Percentiles rank a stretch among this genome's conserved stretches.
These are phyloP conservation scores for Nyctalus aviator DNA, from an alignment of 2,797 vertebrate species.

Conservation along the genomic window DNA sequence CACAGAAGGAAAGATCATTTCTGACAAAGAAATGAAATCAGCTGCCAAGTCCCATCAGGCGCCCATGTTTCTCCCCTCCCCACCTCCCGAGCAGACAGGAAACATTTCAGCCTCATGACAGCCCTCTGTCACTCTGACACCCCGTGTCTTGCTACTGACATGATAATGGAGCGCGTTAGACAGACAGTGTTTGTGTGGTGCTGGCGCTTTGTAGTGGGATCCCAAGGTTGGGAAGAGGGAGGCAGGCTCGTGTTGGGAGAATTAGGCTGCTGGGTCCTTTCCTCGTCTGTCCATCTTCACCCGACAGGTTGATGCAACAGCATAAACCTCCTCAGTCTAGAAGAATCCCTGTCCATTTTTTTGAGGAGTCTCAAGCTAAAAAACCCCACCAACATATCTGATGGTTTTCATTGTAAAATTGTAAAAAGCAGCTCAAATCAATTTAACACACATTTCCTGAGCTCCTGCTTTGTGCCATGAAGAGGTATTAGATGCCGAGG, in stretches of 20 bases:
- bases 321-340: background rate
- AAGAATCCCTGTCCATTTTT: background rate
- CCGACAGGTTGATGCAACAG: background rate
- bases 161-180: conserved; percentile 73
- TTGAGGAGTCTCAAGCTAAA: background rate
- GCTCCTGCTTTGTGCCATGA: background rate
- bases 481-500: background rate
- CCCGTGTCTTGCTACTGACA: conserved; percentile 79
- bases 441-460: background rate
- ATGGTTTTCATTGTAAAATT: background rate
- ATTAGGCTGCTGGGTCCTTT: conserved; percentile 21
- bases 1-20: conserved; percentile 47
- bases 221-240: conserved; percentile 68
- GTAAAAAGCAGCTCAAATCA: background rate
- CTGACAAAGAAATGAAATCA: conserved; percentile 66
- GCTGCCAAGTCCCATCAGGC: conserved; percentile 1
- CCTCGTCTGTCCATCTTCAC: background rate
- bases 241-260: conserved; percentile 60
- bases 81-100: conserved; percentile 74
- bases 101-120: conserved; percentile 83
- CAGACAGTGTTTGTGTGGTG: conserved; percentile 73
- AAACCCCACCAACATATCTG: background rate
- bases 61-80: background rate
- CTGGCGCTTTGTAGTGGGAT: conserved; percentile 78
- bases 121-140: conserved; percentile 79